A percentile compares a stretch with the other conserved stretches of the same genome.
Evolutionary conservation across 1,140 invertebrate species (phyloP).

Genomic region (Aphelinus certus): DNA sequence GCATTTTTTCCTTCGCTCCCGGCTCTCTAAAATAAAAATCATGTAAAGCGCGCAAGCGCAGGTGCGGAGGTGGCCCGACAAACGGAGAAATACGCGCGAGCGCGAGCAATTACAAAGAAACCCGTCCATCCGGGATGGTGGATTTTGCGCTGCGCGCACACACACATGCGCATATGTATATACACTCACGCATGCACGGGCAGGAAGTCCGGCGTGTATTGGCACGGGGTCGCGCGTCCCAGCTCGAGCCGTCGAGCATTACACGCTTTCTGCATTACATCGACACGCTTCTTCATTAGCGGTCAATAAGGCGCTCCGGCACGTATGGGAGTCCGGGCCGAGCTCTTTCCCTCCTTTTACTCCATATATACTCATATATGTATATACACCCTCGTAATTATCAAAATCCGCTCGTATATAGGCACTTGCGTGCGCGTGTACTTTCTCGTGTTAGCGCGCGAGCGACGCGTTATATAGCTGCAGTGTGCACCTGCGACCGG

Average conservation of each 20-base stretch:
- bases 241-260: background rate
- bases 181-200: background rate
- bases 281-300: constrained; percentile 57
- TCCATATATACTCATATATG: too few relatives aligned
- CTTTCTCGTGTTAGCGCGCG: background rate
- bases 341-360: too few relatives aligned
- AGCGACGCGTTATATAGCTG: background rate
- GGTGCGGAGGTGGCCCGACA: background rate
- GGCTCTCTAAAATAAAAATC: constrained; percentile 33
- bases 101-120: too few relatives aligned
- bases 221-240: constrained; percentile 48
- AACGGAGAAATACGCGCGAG: too few relatives aligned
- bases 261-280: constrained; percentile 62
- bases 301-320: constrained; percentile 48
- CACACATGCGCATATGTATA: background rate
- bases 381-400: too few relatives aligned
- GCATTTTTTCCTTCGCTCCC: background rate
- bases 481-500: background rate
- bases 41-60: constrained; percentile 15
- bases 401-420: too few relatives aligned
- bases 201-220: constrained; percentile 48
- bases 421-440: too few relatives aligned
- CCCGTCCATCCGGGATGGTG: too few relatives aligned
- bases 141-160: background rate
- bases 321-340: too few relatives aligned